Base-by-base conservation (phyloP, 1,140 invertebrate species). In the Wasmannia auropunctata region DNA sequence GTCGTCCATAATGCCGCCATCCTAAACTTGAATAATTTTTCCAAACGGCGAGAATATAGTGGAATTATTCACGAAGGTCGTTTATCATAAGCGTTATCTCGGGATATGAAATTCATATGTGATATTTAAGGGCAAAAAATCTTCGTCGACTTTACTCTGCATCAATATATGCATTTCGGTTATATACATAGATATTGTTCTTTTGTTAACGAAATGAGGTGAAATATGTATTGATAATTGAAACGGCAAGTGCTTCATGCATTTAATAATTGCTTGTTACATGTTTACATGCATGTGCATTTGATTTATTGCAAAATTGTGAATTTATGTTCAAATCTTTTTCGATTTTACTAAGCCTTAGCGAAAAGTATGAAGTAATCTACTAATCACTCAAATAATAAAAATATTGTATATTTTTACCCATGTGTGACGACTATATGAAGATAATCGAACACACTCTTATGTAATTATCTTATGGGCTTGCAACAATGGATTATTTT, bases 51-150 rank as follows among this genome's bases (percentile, higher is more conserved):
- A 69, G 34, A 69, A 67, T 54, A 65, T 34, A 37, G 43, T n/a
- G 2, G 31, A 51, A 80, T 80, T 77, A 77, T 77, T 77, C 37
- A 49, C 25, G 37, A 76, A 76, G 74, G 28, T 77, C 75, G 16
- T 46, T 16, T 77, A 63, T 77, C 11, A 77, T n/a, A 22, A 34
- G 25, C 37, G 25, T 77, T 62, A 77, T 77, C 37, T 46, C 34
- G 34, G 11, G 58, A 63, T 46, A 63, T 63, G 40, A 77, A 31
- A 46, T 77, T 77, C 72, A 79, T 43, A 46, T 49, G 31, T 79
- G 40, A 65, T 34, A 22, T 65, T 79, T 7, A 49, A 79, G 7
- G 25, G 11, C 10, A 63, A 62, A 62, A 77, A 77, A 77, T 22
- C 37, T 76, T 25, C 2, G 11, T 5, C 5, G 25, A 43, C 46